Percentiles rank a stretch among this genome's conserved stretches.
phyloP scores from a whole-genome alignment of 2,113 vertebrate genomes.

The Coracopsis vasa region DNA sequence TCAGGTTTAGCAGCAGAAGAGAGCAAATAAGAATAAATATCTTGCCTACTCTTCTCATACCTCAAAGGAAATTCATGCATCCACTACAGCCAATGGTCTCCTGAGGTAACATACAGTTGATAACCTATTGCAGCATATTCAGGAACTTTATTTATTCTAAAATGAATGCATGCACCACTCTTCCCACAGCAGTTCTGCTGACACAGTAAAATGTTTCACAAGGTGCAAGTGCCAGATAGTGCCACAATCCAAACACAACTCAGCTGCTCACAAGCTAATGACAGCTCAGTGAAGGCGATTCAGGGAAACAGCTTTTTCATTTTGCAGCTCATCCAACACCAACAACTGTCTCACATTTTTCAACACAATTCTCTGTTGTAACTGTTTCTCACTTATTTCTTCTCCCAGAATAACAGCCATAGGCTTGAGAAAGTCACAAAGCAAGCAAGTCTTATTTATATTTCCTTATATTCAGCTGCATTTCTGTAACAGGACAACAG shows the following conservation, averaged over 20 bases:
- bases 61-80: neutral
- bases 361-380: neutral
- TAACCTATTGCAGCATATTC: rapidly evolving
- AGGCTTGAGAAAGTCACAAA: neutral
- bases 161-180: neutral
- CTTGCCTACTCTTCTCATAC: neutral
- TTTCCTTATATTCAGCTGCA: neutral
- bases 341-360: neutral
- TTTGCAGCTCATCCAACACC: neutral
- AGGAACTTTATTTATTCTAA: neutral
- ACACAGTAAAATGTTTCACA: neutral
- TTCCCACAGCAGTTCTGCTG: neutral
- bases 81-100: neutral
- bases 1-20: neutral
- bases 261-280: neutral
- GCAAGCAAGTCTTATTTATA: neutral
- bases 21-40: neutral
- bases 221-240: neutral
- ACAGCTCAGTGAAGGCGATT: neutral
- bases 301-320: neutral
- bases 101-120: neutral
- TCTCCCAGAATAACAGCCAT: neutral
- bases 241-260: neutral
- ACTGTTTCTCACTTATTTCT: neutral
- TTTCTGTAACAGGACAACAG: neutral